Conservation (phyloP, 2,113 vertebrate species). For the Pagrus major region DNA sequence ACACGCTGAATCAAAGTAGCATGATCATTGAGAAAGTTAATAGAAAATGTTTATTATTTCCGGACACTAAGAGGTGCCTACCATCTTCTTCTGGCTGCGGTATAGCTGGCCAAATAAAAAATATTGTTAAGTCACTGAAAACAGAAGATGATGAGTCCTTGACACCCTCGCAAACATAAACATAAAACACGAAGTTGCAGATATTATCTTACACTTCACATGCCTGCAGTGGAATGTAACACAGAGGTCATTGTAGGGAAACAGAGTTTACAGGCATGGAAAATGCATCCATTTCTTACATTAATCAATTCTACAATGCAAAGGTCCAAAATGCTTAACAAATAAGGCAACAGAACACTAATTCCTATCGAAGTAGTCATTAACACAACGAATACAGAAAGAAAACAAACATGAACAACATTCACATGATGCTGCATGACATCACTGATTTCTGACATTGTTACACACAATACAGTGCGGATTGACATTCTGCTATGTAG, state of each 20-base stretch:
- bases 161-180: too few relatives aligned
- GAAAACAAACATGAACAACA: slow-evolving; percentile 1
- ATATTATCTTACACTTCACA: slow-evolving; percentile 18
- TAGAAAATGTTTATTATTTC: slow-evolving; percentile 7
- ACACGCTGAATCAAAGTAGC: too few relatives aligned
- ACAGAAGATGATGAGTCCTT: too few relatives aligned
- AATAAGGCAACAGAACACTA: background rate
- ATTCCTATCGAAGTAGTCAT: slow-evolving; percentile 2
- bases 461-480: background rate
- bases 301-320: background rate
- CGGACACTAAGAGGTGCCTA: slow-evolving; percentile 34
- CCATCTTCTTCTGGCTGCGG: slow-evolving; percentile 25
- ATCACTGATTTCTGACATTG: background rate
- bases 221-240: slow-evolving; percentile 35
- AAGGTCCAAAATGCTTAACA: slow-evolving; percentile 23
- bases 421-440: background rate
- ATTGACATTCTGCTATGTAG: background rate
- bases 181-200: background rate
- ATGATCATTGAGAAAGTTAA: slow-evolving; percentile 7
- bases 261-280: slow-evolving; percentile 15
- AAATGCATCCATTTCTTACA: slow-evolving; percentile 38
- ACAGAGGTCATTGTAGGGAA: slow-evolving; percentile 6
- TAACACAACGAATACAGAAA: slow-evolving; percentile 3
- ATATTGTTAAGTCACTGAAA: slow-evolving; percentile 9
- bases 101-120: slow-evolving; percentile 24